Conservation (phyloP, 2,888 invertebrate species). For the Cryptus viduatorius region DNA sequence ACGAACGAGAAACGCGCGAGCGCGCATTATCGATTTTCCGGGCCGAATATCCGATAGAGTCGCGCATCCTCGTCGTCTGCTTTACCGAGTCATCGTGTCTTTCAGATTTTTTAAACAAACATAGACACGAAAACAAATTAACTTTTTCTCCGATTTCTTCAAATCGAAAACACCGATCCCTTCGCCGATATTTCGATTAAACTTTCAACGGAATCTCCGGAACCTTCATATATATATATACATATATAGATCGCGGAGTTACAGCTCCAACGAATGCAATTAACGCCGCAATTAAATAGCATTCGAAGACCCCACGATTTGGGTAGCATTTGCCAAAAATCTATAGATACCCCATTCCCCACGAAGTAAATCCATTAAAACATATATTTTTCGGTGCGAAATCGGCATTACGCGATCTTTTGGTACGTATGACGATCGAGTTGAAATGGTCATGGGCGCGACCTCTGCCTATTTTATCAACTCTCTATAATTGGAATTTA, state of each 20-base stretch:
- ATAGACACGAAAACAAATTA: neutral
- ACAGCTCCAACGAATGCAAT: constrained; percentile 25
- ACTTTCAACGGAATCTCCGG: neutral
- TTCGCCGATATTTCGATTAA: neutral
- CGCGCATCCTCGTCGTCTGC: constrained; percentile 35
- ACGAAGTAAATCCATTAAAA: constrained; percentile 30
- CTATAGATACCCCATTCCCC: constrained; percentile 7
- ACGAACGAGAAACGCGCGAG: constrained; percentile 30
- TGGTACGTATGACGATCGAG: constrained; percentile 39
- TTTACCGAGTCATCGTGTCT: neutral
- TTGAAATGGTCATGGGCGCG: constrained; percentile 64
- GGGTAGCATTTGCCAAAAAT: constrained; percentile 44
- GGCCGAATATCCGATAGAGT: constrained; percentile 50
- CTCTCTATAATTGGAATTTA: constrained; percentile 80
- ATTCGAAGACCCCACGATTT: constrained; percentile 15
- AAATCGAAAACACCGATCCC: neutral
- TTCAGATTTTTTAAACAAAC: constrained; percentile 32
- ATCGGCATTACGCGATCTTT: neutral
- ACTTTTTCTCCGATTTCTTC: neutral
- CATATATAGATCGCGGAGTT: neutral
- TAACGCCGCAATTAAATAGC: constrained; percentile 29
- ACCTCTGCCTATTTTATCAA: constrained; percentile 72
- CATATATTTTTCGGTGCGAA: constrained; percentile 21
- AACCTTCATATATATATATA: neutral
- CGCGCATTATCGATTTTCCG: constrained; percentile 56